phyloP scores from a whole-genome alignment of 2,113 vertebrate species.

The Polypterus senegalus region DNA sequence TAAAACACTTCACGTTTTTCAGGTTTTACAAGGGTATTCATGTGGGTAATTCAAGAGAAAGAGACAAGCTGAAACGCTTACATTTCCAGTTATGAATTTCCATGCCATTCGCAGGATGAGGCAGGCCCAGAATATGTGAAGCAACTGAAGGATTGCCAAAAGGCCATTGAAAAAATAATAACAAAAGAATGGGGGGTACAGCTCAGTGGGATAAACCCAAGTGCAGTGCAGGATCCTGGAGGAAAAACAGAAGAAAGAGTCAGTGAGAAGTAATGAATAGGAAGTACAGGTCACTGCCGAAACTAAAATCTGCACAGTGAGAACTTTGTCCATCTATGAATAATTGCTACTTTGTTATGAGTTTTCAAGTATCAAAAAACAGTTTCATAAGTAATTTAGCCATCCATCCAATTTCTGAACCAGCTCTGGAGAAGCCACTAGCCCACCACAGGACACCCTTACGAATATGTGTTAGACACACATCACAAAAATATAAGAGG shows the following conservation, averaged over 20 bases:
- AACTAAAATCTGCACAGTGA: not conserved
- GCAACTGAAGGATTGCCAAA: constrained; percentile 49
- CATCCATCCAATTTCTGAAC: too few species aligned
- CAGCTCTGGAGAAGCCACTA: too few species aligned
- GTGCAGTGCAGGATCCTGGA: constrained; percentile 59
- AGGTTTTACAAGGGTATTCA: too few species aligned
- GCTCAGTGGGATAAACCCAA: constrained; percentile 39
- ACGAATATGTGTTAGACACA: too few species aligned
- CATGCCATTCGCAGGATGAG: constrained; percentile 83
- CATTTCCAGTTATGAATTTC: constrained; percentile 80
- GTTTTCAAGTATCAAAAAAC: too few species aligned
- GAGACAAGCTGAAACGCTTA: constrained; percentile 8
- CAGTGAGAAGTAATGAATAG: not conserved
- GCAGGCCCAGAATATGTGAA: constrained; percentile 64
- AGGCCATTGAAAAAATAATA: constrained; percentile 66
- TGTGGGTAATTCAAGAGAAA: too few species aligned
- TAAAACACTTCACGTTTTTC: too few species aligned
- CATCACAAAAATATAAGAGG: too few species aligned
- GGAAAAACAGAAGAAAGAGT: not conserved
- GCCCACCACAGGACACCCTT: too few species aligned
- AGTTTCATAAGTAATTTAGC: too few species aligned
- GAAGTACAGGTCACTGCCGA: not conserved
- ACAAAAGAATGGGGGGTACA: constrained; percentile 55
- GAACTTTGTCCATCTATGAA: too few species aligned
- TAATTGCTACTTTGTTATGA: too few species aligned